These are phyloP conservation scores for Liparis tanakae DNA, from an alignment of 2,797 vertebrate genomes.

Conservation along the genomic window DNA sequence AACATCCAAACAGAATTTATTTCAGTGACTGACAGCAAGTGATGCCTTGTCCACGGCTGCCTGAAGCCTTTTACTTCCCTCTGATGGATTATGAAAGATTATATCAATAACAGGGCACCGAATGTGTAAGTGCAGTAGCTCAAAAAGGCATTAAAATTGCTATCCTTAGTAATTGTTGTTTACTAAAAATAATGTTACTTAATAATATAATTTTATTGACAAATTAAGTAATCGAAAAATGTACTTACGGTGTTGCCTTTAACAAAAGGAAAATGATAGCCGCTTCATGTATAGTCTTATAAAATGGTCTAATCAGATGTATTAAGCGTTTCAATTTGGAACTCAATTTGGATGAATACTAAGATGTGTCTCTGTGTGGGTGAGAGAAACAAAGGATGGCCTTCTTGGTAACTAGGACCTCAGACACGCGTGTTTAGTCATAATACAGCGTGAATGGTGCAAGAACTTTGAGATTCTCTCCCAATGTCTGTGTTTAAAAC, in stretches of 20 bases:
- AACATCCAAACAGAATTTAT: conserved; percentile 27
- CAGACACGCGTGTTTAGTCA: not conserved
- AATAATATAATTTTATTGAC: not conserved
- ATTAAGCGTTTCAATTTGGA: too few species aligned
- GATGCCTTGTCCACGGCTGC: not conserved
- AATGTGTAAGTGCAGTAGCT: not conserved
- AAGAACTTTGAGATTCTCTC: not conserved
- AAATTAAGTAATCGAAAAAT: too few species aligned
- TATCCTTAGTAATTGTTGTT: too few species aligned
- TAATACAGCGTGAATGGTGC: not conserved
- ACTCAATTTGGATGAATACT: too few species aligned
- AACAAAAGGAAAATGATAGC: too few species aligned
- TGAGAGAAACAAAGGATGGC: too few species aligned
- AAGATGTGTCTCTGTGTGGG: too few species aligned
- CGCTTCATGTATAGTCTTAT: too few species aligned
- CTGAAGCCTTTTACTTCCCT: not conserved
- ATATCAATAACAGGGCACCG: not conserved
- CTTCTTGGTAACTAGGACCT: not conserved
- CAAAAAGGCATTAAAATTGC: not conserved
- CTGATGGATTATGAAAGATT: too few species aligned
- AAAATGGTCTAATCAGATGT: too few species aligned
- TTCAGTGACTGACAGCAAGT: conserved; percentile 13
- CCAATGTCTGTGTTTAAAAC: not conserved
- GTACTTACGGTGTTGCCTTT: too few species aligned
- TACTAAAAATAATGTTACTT: not conserved